A percentile compares a stretch with the other conserved stretches of the same genome.
phyloP scores from a whole-genome alignment of 1,140 invertebrate genomes.

The Lordiphosa clarofinis region DNA sequence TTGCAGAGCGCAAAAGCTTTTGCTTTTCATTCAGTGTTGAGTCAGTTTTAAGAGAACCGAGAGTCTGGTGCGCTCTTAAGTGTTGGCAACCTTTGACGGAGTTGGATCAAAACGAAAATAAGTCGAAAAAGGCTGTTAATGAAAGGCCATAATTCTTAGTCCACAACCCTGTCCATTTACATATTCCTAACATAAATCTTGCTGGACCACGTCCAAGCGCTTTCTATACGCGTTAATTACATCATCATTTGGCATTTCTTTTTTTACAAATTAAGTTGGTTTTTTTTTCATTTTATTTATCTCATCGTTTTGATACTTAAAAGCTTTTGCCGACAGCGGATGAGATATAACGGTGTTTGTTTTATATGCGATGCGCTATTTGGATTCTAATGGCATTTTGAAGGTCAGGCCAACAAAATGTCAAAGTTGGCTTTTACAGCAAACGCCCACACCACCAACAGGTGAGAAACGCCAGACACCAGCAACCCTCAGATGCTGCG shows the following conservation, averaged over 20 bases:
- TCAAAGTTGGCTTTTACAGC: slow-evolving; percentile 22
- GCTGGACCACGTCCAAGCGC: slow-evolving; percentile 17
- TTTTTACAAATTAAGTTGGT: slow-evolving; percentile 50
- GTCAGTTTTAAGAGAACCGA: slow-evolving; percentile 6
- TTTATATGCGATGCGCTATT: slow-evolving; percentile 36
- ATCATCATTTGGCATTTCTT: slow-evolving; percentile 48
- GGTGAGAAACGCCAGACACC: no score
- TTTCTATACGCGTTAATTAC: slow-evolving; percentile 67
- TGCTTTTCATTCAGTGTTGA: no score
- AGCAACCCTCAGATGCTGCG: slow-evolving; percentile 7
- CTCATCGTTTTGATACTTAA: slow-evolving; percentile 30
- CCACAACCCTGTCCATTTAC: slow-evolving; percentile 31
- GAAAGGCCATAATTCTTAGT: slow-evolving; percentile 28
- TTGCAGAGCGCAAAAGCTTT: slow-evolving; percentile 41
- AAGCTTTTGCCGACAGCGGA: slow-evolving; percentile 40
- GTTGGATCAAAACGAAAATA: neutral
- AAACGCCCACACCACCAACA: no score
- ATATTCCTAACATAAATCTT: slow-evolving; percentile 52
- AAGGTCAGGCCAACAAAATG: slow-evolving; percentile 59
- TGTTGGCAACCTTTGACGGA: slow-evolving; percentile 8
- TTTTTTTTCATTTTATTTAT: slow-evolving; percentile 31
- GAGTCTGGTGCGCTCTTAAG: slow-evolving; percentile 21
- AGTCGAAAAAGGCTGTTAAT: slow-evolving; percentile 24
- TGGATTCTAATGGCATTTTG: slow-evolving; percentile 50
- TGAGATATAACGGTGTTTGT: slow-evolving; percentile 20